Evolutionary conservation across 2,888 invertebrate species (phyloP).

Genomic region (Cotesia congregata): DNA sequence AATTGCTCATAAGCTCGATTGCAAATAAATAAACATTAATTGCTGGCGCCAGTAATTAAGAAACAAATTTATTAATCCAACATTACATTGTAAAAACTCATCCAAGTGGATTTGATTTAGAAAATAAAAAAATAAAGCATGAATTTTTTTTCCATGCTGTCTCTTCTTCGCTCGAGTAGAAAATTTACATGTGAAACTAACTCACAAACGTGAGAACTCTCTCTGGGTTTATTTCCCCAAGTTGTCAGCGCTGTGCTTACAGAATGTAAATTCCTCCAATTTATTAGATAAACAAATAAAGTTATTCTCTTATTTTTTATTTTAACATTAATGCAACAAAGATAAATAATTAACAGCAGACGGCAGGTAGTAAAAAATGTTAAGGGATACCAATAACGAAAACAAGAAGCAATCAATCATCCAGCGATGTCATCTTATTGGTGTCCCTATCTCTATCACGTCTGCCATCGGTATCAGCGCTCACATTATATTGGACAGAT

Average conservation of each 20-base stretch:
- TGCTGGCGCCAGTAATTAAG: neutral
- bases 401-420: conserved; percentile 27
- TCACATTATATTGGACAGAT: neutral
- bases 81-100: neutral
- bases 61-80: neutral
- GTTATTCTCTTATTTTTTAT: neutral
- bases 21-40: neutral
- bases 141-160: neutral
- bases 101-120: neutral
- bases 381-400: neutral
- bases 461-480: conserved; percentile 27
- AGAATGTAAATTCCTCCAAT: neutral
- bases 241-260: neutral
- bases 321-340: neutral
- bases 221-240: neutral
- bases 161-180: neutral
- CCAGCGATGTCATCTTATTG: conserved; percentile 31
- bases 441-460: conserved; percentile 8
- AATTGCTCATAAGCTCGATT: neutral
- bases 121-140: neutral
- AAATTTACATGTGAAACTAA: neutral
- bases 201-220: neutral
- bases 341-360: neutral
- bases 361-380: neutral
- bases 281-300: neutral